These are phyloP conservation scores for Gortyna flavago DNA, from an alignment of 2,888 invertebrate species.

Conservation along the genomic window DNA sequence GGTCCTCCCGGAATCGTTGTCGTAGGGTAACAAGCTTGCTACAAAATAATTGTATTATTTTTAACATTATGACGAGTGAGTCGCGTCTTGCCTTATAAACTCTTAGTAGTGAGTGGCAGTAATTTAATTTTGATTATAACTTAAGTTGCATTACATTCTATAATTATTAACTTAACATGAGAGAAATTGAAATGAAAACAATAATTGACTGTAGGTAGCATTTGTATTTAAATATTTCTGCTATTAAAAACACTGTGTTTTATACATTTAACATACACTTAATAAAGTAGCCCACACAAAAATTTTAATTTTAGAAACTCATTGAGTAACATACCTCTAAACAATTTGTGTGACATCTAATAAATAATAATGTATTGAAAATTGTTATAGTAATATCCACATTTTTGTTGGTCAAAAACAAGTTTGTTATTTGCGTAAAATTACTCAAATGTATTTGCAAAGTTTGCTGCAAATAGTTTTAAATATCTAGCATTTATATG, in stretches of 20 bases:
- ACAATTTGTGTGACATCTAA: slow-evolving; percentile 56
- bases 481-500: slow-evolving; percentile 83
- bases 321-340: slow-evolving; percentile 53
- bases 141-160: slow-evolving; percentile 36
- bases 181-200: slow-evolving; percentile 49
- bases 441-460: slow-evolving; percentile 71
- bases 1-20: slow-evolving; percentile 7
- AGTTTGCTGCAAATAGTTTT: slow-evolving; percentile 77
- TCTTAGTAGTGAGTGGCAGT: slow-evolving; percentile 42
- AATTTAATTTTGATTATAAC: slow-evolving; percentile 39
- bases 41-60: slow-evolving; percentile 54
- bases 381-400: slow-evolving; percentile 58
- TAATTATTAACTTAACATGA: slow-evolving; percentile 32
- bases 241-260: slow-evolving; percentile 43
- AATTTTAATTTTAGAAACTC: slow-evolving; percentile 41
- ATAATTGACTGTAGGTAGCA: slow-evolving; percentile 51
- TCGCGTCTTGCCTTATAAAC: slow-evolving; percentile 65
- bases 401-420: slow-evolving; percentile 56
- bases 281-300: slow-evolving; percentile 39
- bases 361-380: slow-evolving; percentile 56
- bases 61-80: slow-evolving; percentile 52
- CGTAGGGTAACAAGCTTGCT: slow-evolving; percentile 52
- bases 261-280: slow-evolving; percentile 37
- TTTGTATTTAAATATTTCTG: slow-evolving; percentile 50
- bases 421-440: slow-evolving; percentile 65